Evolutionary conservation across 2,797 vertebrate species (phyloP).

Genomic region (Cyclura pinguis): DNA sequence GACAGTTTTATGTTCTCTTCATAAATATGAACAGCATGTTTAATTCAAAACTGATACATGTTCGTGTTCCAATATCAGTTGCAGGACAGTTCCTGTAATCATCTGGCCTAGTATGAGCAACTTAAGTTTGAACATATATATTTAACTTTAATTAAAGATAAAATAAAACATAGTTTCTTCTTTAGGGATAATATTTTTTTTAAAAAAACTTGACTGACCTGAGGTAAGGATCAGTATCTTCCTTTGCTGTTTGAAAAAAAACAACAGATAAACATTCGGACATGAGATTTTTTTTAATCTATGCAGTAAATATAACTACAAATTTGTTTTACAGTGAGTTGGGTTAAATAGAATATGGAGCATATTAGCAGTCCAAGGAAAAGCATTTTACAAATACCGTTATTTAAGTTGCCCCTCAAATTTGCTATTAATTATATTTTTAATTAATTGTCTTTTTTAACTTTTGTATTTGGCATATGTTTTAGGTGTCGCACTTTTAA

Average conservation of each 20-base stretch:
- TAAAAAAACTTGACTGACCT: too few species aligned
- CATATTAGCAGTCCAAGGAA: neutral
- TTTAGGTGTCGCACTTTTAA: too few species aligned
- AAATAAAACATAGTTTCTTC: neutral
- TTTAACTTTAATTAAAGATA: neutral
- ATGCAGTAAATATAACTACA: neutral
- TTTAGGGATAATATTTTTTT: neutral
- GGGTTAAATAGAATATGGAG: neutral
- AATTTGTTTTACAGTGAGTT: neutral
- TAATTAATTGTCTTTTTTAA: too few species aligned
- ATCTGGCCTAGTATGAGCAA: constrained; percentile 14
- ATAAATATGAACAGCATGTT: neutral
- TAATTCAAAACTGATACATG: constrained; percentile 33
- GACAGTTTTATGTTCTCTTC: neutral
- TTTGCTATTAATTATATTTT: too few species aligned
- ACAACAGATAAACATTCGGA: too few species aligned
- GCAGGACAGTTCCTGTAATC: neutral
- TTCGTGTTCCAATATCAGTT: neutral
- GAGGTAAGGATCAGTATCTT: too few species aligned
- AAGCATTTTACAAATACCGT: neutral
- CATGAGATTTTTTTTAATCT: too few species aligned
- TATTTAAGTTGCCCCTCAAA: neutral
- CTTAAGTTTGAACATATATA: neutral
- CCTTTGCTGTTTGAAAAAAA: too few species aligned
- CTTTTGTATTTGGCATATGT: too few species aligned